phyloP scores from a whole-genome alignment of 2,888 invertebrate genomes.

The Bedellia somnulentella region DNA sequence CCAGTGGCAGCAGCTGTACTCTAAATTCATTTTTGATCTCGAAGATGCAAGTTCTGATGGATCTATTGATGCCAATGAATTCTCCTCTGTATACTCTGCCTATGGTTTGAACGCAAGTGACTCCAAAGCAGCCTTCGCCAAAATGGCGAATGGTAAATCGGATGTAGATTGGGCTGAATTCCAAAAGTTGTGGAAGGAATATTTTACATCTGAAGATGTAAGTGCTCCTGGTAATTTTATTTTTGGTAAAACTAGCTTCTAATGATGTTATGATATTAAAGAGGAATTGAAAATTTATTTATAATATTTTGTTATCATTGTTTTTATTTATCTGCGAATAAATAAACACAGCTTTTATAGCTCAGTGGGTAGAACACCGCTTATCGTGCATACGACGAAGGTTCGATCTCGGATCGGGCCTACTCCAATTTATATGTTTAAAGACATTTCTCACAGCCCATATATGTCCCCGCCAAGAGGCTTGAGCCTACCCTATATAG shows the following conservation, averaged over 20 bases:
- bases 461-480: no score
- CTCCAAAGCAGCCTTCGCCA: conserved; percentile 75
- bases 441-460: no score
- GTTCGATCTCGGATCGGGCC: no score
- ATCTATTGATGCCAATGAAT: conserved; percentile 78
- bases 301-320: no score
- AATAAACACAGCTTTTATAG: no score
- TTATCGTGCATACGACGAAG: no score
- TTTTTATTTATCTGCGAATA: no score
- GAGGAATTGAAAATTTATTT: no score
- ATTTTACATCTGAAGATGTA: conserved; percentile 78
- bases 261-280: conserved; percentile 20
- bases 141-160: conserved; percentile 74
- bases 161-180: conserved; percentile 77
- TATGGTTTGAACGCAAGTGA: conserved; percentile 76
- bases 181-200: conserved; percentile 80
- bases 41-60: conserved; percentile 83
- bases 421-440: no score
- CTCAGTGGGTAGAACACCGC: no score
- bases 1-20: conserved; percentile 83
- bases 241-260: conserved; percentile 78
- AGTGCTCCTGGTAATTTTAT: conserved; percentile 83
- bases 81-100: conserved; percentile 76
- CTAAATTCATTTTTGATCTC: conserved; percentile 85
- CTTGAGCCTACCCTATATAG: no score